A percentile compares a stretch with the other conserved stretches of the same genome.
Evolutionary conservation across 2,113 vertebrate genomes (phyloP).

Genomic region (Amblyopsis rosae): DNA sequence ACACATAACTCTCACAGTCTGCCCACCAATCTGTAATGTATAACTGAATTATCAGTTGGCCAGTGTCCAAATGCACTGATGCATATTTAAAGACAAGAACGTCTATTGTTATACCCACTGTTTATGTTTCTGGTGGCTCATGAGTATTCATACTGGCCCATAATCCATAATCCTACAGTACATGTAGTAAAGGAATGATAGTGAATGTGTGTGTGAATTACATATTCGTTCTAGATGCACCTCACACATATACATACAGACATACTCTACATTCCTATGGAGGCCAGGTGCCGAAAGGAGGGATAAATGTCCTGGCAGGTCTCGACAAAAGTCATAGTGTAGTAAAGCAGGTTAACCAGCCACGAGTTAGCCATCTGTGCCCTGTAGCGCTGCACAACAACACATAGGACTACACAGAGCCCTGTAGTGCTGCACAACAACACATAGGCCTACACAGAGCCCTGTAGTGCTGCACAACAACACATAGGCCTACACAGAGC

Average conservation of each 20-base stretch:
- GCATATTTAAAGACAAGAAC: constrained; percentile 18
- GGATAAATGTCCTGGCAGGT: constrained; percentile 58
- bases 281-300: constrained; percentile 65
- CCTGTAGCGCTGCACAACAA: constrained; percentile 24
- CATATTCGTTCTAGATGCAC: constrained; percentile 4
- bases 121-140: constrained; percentile 6
- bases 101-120: too few species aligned
- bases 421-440: too few species aligned
- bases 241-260: constrained; percentile 17
- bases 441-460: too few species aligned
- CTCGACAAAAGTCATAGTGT: constrained; percentile 52
- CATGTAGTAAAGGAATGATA: too few species aligned
- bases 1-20: constrained; percentile 4
- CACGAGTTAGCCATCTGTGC: neutral
- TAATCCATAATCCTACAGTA: too few species aligned
- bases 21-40: constrained; percentile 14
- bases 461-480: too few species aligned
- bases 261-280: constrained; percentile 57
- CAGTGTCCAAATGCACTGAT: constrained; percentile 24
- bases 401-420: neutral
- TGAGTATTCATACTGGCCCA: too few species aligned
- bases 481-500: too few species aligned
- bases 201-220: neutral
- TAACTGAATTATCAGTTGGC: constrained; percentile 10
- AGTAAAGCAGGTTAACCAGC: constrained; percentile 50